Percentiles rank a stretch among this genome's conserved stretches.
Conservation (phyloP, 2,888 invertebrate species). For the Apomyelois bistriatella region DNA sequence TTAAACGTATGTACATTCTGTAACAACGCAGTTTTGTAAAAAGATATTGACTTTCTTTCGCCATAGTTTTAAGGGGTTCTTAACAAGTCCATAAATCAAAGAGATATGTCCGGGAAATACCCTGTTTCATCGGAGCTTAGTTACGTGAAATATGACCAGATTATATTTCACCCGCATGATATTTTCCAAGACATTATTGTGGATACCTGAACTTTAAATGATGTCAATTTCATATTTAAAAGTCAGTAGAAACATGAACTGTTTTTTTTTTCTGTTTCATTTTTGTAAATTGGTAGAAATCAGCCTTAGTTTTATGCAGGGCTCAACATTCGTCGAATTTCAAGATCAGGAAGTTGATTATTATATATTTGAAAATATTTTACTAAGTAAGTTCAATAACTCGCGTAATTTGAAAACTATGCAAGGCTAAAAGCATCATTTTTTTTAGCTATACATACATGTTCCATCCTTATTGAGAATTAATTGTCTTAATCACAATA, state of each 20-base stretch:
- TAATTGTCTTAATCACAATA: too few relatives aligned
- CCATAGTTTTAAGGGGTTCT: slow-evolving; percentile 70
- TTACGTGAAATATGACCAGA: slow-evolving; percentile 66
- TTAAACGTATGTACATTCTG: too few relatives aligned
- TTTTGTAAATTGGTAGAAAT: too few relatives aligned
- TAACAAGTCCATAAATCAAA: slow-evolving; percentile 74
- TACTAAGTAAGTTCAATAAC: too few relatives aligned
- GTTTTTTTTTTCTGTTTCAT: neutral
- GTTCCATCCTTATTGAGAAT: too few relatives aligned
- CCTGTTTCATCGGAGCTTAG: slow-evolving; percentile 68
- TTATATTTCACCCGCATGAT: slow-evolving; percentile 53
- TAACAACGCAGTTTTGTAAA: slow-evolving; percentile 13
- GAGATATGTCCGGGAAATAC: slow-evolving; percentile 65
- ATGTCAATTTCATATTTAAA: neutral
- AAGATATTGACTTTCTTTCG: slow-evolving; percentile 50
- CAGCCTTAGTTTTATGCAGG: too few relatives aligned
- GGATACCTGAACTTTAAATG: slow-evolving; percentile 1
- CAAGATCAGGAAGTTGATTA: too few relatives aligned
- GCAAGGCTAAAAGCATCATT: too few relatives aligned
- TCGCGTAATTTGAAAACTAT: too few relatives aligned
- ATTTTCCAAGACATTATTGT: slow-evolving; percentile 24
- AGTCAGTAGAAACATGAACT: neutral
- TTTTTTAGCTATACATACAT: too few relatives aligned
- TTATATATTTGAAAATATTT: too few relatives aligned
- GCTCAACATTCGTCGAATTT: too few relatives aligned